Evolutionary conservation across 2,113 vertebrate species (phyloP).

Genomic region (Emydocephalus ijimae): DNA sequence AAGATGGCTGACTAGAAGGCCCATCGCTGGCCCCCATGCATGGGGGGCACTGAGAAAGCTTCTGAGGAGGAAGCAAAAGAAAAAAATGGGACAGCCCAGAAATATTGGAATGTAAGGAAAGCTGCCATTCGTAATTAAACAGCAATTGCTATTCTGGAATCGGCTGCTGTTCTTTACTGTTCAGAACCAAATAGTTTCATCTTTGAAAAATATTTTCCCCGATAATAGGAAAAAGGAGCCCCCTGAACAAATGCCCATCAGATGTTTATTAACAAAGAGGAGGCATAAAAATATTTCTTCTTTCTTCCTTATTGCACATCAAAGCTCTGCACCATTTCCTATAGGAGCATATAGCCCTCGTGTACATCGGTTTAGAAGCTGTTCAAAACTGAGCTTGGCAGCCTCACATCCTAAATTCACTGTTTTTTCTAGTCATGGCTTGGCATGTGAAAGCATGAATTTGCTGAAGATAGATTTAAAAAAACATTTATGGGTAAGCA

Average conservation of each 20-base stretch:
- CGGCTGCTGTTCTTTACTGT: constrained; percentile 39
- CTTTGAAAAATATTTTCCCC: constrained; percentile 55
- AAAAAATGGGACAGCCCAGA: not conserved
- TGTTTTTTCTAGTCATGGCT: not conserved
- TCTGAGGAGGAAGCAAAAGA: not conserved
- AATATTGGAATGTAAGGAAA: constrained; percentile 26
- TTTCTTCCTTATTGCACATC: constrained; percentile 37
- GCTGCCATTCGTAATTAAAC: constrained; percentile 43
- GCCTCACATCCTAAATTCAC: not conserved
- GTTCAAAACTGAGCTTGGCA: constrained; percentile 9
- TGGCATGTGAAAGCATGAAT: constrained; percentile 13
- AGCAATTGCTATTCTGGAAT: constrained; percentile 51
- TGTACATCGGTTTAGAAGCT: constrained; percentile 22
- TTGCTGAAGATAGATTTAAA: constrained; percentile 19
- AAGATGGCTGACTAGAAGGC: not conserved
- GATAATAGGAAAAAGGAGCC: constrained; percentile 45
- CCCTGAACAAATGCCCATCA: constrained; percentile 50
- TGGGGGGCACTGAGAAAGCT: not conserved
- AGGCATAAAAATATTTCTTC: constrained; percentile 30
- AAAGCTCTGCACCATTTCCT: constrained; percentile 42
- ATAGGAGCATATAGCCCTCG: constrained; percentile 26
- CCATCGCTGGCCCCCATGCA: not conserved
- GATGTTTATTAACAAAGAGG: constrained; percentile 50
- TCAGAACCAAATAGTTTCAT: constrained; percentile 54
- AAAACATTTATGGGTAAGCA: not conserved